A percentile compares a stretch with the other conserved stretches of the same genome.
These are phyloP conservation scores for Drosophila guanche DNA, from an alignment of 1,140 invertebrate genomes.

Conservation along the genomic window DNA sequence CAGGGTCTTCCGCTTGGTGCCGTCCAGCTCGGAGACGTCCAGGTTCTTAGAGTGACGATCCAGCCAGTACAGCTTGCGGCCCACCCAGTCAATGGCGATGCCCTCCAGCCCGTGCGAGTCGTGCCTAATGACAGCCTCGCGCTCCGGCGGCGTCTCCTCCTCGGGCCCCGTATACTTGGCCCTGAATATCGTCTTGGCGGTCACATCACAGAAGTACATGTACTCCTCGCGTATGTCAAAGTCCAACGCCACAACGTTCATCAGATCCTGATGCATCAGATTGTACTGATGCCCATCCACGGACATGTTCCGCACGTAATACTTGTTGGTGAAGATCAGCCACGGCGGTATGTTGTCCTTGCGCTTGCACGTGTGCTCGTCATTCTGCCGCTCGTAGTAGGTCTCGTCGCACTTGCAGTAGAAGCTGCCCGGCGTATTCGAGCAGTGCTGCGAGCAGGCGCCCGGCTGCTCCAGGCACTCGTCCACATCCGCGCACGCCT, in stretches of 20 bases:
- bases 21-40: constrained; percentile 96
- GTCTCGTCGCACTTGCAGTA: constrained; percentile 98
- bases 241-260: constrained; percentile 98
- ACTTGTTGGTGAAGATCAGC: constrained; percentile 98
- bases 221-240: constrained; percentile 93
- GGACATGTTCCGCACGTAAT: constrained; percentile 98
- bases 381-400: constrained; percentile 93
- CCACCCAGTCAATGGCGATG: constrained; percentile 98
- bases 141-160: constrained; percentile 83
- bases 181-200: constrained; percentile 95
- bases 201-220: constrained; percentile 97
- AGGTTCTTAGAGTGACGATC: constrained; percentile 97
- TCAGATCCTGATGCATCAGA: constrained; percentile 96
- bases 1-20: constrained; percentile 94
- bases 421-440: constrained; percentile 97
- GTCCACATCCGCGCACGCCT: constrained; percentile 96
- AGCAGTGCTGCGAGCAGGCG: constrained; percentile 97
- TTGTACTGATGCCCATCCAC: constrained; percentile 93
- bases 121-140: constrained; percentile 94
- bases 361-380: constrained; percentile 95
- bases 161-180: constrained; percentile 85
- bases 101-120: constrained; percentile 97
- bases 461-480: constrained; percentile 96
- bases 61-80: constrained; percentile 98
- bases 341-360: constrained; percentile 92